These are phyloP conservation scores for Anhinga anhinga DNA, from an alignment of 2,113 vertebrate genomes.

Conservation along the genomic window DNA sequence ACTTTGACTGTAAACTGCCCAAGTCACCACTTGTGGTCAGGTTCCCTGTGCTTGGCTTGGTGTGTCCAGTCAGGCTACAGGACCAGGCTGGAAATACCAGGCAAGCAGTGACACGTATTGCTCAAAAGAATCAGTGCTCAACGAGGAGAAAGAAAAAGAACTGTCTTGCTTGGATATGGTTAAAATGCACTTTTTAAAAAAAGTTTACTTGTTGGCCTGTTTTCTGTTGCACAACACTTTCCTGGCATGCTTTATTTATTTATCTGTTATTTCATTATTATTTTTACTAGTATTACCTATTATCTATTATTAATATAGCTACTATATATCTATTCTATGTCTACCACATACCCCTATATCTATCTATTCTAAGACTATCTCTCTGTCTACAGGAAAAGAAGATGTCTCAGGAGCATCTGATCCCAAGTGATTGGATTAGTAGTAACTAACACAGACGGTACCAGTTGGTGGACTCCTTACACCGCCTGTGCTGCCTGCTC, in stretches of 20 bases:
- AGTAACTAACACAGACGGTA: slow-evolving; percentile 12
- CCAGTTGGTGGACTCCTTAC: slow-evolving; percentile 44
- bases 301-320: neutral
- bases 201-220: neutral
- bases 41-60: neutral
- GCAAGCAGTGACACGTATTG: neutral
- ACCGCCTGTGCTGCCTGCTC: neutral
- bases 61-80: neutral
- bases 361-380: neutral
- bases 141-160: neutral
- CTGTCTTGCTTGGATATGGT: neutral
- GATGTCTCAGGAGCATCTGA: neutral
- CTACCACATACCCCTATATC: neutral
- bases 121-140: neutral
- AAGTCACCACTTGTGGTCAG: neutral
- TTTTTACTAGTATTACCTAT: neutral
- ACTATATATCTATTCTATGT: neutral
- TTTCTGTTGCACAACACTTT: neutral
- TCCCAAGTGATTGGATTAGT: slow-evolving; percentile 24
- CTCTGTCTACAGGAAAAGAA: neutral
- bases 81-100: neutral
- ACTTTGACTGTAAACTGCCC: neutral
- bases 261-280: neutral
- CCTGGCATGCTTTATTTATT: neutral
- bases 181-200: neutral